phyloP scores from a whole-genome alignment of 2,797 vertebrate species.

The Sebastes hubbsi region DNA sequence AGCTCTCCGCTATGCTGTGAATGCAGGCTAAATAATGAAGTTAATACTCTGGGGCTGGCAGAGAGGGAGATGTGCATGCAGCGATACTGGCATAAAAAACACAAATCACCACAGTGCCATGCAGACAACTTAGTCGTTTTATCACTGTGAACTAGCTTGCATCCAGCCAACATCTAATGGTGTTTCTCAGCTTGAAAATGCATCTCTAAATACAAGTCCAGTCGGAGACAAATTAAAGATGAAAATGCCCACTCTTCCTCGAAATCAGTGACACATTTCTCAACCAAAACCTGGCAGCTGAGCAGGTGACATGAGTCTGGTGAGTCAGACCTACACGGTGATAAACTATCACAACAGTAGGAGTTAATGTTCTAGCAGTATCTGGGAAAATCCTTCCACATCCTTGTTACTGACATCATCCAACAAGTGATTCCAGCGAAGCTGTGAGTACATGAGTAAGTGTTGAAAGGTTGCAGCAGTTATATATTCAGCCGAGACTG shows the following conservation, averaged over 20 bases:
- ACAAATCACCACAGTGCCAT: slow-evolving; percentile 18
- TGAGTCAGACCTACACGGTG: slow-evolving; percentile 1
- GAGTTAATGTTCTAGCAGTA: slow-evolving; percentile 3
- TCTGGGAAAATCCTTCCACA: neutral
- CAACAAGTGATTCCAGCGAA: slow-evolving; percentile 10
- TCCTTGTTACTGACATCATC: neutral
- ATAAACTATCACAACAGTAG: neutral
- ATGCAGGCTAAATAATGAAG: slow-evolving; percentile 16
- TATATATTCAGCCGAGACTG: neutral
- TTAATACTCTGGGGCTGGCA: slow-evolving; percentile 15
- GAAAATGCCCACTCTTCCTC: neutral
- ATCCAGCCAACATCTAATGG: neutral
- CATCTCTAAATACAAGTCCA: slow-evolving; percentile 1
- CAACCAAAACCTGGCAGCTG: neutral
- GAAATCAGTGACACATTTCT: neutral
- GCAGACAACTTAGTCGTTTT: neutral
- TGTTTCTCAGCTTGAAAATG: slow-evolving; percentile 5
- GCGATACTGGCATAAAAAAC: slow-evolving; percentile 25
- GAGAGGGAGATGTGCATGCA: slow-evolving; percentile 6
- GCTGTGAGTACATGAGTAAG: neutral
- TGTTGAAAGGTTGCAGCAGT: neutral
- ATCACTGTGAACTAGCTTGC: slow-evolving; percentile 1
- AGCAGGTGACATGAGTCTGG: slow-evolving; percentile 4
- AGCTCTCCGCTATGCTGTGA: slow-evolving; percentile 5
- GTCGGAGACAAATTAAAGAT: slow-evolving; percentile 2